Evolutionary conservation across 2,797 vertebrate species (phyloP).

Genomic region (Syndactyla subalaris): DNA sequence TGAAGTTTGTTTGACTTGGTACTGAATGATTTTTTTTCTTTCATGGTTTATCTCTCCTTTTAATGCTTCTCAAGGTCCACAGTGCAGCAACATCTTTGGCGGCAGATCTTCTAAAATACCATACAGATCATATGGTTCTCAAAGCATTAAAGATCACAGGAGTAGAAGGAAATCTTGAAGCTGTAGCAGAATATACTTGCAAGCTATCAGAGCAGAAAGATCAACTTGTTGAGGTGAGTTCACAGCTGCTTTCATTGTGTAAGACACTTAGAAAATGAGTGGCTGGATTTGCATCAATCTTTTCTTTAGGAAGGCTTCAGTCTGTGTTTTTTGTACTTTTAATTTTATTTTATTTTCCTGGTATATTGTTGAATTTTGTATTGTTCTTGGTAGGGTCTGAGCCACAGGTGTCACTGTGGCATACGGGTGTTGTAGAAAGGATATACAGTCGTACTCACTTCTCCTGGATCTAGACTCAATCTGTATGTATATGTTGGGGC

Average conservation of each 20-base stretch:
- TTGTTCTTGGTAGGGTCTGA: not conserved
- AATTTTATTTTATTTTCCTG: not conserved
- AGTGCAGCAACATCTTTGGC: conserved; percentile 86
- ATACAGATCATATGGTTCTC: conserved; percentile 89
- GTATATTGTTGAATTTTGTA: not conserved
- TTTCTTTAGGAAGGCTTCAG: not conserved
- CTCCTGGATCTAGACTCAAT: not conserved
- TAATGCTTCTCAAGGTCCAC: conserved; percentile 84
- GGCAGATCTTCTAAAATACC: conserved; percentile 89
- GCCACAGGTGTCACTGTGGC: not conserved
- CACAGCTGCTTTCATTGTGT: not conserved
- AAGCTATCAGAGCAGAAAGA: conserved; percentile 96
- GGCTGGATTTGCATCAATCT: not conserved
- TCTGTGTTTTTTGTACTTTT: not conserved
- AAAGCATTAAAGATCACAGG: conserved; percentile 91
- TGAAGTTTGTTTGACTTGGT: not conserved
- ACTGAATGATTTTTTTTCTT: not conserved
- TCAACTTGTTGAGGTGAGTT: conserved; percentile 93
- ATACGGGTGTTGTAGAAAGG: not conserved
- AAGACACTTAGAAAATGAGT: not conserved
- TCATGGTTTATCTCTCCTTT: not conserved
- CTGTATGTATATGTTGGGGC: not conserved
- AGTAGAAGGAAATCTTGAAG: conserved; percentile 93
- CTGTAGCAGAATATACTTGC: conserved; percentile 89
- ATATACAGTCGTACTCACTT: not conserved